A percentile compares a stretch with the other conserved stretches of the same genome.
These are phyloP conservation scores for Cromileptes altivelis DNA, from an alignment of 2,113 vertebrate species.

Conservation along the genomic window DNA sequence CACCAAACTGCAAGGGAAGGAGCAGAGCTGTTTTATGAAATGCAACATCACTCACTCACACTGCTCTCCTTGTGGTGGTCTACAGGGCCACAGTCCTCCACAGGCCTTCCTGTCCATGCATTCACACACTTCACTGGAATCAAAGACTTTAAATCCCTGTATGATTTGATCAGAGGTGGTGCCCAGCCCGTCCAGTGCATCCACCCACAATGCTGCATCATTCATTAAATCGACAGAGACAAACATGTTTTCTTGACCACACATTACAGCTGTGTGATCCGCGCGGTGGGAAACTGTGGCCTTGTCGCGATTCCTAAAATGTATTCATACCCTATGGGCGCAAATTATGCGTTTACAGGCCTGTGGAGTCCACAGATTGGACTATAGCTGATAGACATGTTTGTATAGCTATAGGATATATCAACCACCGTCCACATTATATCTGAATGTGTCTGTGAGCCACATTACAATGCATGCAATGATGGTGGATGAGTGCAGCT, in stretches of 20 bases:
- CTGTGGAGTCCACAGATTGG: not conserved
- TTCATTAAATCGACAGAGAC: not conserved
- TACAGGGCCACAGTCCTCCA: slow-evolving; percentile 50
- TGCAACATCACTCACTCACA: slow-evolving; percentile 28
- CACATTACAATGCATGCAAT: slow-evolving; percentile 10
- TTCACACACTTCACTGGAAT: slow-evolving; percentile 14
- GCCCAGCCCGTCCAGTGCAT: not conserved
- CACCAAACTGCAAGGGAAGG: slow-evolving; percentile 49
- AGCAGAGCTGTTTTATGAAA: slow-evolving; percentile 29
- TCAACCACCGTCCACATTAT: not conserved
- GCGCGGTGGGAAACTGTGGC: slow-evolving; percentile 45
- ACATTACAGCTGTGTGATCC: slow-evolving; percentile 19
- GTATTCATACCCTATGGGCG: slow-evolving; percentile 6
- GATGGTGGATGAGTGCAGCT: slow-evolving; percentile 30
- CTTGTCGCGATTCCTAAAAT: slow-evolving; percentile 46
- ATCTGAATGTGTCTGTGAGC: not conserved
- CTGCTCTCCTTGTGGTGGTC: slow-evolving; percentile 8
- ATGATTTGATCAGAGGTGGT: slow-evolving; percentile 1
- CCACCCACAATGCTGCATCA: not conserved
- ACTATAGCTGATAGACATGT: not conserved
- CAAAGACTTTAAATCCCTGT: not conserved
- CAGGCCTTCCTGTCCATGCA: slow-evolving; percentile 21
- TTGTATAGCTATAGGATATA: not conserved
- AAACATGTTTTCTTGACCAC: slow-evolving; percentile 6
- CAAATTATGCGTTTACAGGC: slow-evolving; percentile 9